Conservation (phyloP, 2,113 vertebrate species). For the Neodon shergylaensis region DNA sequence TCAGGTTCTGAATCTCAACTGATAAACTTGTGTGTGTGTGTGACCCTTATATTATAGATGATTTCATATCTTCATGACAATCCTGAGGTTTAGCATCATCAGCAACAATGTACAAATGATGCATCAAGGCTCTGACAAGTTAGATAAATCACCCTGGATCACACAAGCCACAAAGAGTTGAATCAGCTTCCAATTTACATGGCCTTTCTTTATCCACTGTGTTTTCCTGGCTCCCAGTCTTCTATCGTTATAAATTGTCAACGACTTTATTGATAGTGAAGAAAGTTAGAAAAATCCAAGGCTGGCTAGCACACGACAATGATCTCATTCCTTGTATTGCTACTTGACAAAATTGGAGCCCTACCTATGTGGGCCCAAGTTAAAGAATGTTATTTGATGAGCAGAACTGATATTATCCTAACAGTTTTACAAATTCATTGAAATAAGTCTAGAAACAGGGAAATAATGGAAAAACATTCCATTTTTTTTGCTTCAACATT, state of each 20-base stretch:
- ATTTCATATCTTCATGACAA: not conserved
- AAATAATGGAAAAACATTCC: not conserved
- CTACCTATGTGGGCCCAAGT: not conserved
- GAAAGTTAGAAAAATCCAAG: constrained; percentile 18
- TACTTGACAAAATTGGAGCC: not conserved
- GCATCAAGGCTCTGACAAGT: not conserved
- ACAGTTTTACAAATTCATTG: not conserved
- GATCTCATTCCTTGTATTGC: not conserved
- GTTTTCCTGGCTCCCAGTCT: constrained; percentile 21
- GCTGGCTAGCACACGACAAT: not conserved
- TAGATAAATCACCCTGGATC: not conserved
- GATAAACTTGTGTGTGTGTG: not conserved
- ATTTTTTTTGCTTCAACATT: not conserved
- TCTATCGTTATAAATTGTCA: constrained; percentile 21
- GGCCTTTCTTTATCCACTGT: not conserved
- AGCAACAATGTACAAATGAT: not conserved
- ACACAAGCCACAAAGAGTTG: not conserved
- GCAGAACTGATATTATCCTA: not conserved
- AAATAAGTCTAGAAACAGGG: not conserved
- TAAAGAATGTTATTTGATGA: not conserved
- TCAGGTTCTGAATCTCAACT: not conserved
- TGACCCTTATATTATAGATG: not conserved
- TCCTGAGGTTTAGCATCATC: not conserved
- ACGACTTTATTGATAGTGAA: constrained; percentile 2
- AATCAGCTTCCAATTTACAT: constrained; percentile 18